phyloP scores from a whole-genome alignment of 2,797 vertebrate species.

The Kryptolebias ocellatus region DNA sequence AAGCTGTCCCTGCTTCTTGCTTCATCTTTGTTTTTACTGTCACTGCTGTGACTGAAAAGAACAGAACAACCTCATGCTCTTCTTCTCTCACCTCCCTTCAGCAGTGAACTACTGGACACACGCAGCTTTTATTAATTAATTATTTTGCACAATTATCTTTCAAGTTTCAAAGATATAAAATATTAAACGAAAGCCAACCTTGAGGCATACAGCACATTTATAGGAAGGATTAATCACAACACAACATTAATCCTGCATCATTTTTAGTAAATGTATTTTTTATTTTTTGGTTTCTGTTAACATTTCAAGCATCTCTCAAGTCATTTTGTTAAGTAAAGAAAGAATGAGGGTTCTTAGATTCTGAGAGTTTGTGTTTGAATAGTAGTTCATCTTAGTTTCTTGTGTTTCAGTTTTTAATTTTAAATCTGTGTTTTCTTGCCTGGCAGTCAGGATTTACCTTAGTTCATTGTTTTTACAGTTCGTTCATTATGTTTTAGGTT shows the following conservation, averaged over 20 bases:
- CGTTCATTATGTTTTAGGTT: too few species aligned
- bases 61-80: slow-evolving; percentile 19
- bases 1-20: slow-evolving; percentile 38
- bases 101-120: slow-evolving; percentile 23
- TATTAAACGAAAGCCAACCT: slow-evolving; percentile 9
- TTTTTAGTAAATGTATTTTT: not conserved
- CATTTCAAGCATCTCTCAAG: not conserved
- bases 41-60: slow-evolving; percentile 21
- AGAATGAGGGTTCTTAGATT: too few species aligned
- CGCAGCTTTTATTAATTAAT: too few species aligned
- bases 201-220: slow-evolving; percentile 9
- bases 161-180: slow-evolving; percentile 17
- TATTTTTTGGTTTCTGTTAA: not conserved
- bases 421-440: too few species aligned
- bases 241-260: not conserved
- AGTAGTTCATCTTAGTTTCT: too few species aligned
- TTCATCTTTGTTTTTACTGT: slow-evolving; percentile 29
- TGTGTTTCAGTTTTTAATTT: not conserved
- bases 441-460: too few species aligned
- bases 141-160: slow-evolving; percentile 18
- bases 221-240: not conserved
- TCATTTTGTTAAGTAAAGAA: not conserved
- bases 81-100: not conserved
- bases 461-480: too few species aligned
- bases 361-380: not conserved